Evolutionary conservation across 2,888 invertebrate genomes (phyloP).

Genomic region (Chouioia cunea): DNA sequence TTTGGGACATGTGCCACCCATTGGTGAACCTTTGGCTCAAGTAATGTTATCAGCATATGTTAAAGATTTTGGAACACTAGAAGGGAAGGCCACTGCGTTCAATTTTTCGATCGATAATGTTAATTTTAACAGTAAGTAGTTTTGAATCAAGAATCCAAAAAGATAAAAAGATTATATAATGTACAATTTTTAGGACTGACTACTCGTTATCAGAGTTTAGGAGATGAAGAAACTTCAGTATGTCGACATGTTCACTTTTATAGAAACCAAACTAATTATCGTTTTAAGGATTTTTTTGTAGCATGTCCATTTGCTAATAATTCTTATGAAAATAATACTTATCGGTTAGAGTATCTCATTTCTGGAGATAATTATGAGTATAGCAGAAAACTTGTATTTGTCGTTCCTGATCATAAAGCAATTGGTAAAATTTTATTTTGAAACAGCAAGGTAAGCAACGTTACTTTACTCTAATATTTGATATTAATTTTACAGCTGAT

Average conservation of each 20-base stretch:
- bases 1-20: slow-evolving; percentile 48
- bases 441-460: background rate
- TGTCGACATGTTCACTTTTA: slow-evolving; percentile 56
- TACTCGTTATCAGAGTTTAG: slow-evolving; percentile 58
- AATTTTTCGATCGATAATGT: slow-evolving; percentile 59
- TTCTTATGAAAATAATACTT: slow-evolving; percentile 56
- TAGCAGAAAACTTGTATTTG: slow-evolving; percentile 60
- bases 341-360: slow-evolving; percentile 57
- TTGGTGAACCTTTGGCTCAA: slow-evolving; percentile 50
- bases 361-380: slow-evolving; percentile 55
- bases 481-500: slow-evolving; percentile 49
- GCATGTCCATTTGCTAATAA: slow-evolving; percentile 59
- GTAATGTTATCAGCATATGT: slow-evolving; percentile 59
- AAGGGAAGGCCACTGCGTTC: slow-evolving; percentile 57
- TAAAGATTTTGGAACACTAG: slow-evolving; percentile 43
- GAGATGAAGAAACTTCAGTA: slow-evolving; percentile 51
- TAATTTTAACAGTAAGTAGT: slow-evolving; percentile 58
- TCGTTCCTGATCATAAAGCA: slow-evolving; percentile 57
- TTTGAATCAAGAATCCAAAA: slow-evolving; percentile 5
- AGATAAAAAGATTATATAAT: slow-evolving; percentile 2
- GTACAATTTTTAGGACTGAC: slow-evolving; percentile 52
- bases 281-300: slow-evolving; percentile 53
- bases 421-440: slow-evolving; percentile 53
- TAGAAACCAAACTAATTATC: slow-evolving; percentile 45
- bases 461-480: slow-evolving; percentile 1